Conservation (phyloP, 2,797 vertebrate genomes). For the Alfaro cultratus region DNA sequence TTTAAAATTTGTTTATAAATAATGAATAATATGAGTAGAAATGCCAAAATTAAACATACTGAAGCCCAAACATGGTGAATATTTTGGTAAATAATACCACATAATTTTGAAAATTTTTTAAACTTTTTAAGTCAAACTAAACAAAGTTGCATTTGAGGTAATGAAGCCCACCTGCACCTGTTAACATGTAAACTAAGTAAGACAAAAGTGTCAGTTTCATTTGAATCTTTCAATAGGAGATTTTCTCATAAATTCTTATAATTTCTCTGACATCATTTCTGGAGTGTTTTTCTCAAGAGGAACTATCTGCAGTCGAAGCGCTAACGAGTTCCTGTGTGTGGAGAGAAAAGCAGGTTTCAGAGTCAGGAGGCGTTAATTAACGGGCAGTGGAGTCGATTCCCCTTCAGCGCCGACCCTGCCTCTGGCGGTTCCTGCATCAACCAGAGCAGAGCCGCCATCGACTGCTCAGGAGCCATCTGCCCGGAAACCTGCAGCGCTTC, state of each 20-base stretch:
- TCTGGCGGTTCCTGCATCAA: slow-evolving; percentile 77
- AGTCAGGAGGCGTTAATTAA: slow-evolving; percentile 77
- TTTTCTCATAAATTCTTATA: background rate
- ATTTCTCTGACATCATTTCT: background rate
- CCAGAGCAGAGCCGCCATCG: slow-evolving; percentile 71
- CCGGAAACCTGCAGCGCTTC: slow-evolving; percentile 64
- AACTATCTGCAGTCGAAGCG: background rate
- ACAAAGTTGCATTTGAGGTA: background rate
- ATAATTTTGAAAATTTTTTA: background rate
- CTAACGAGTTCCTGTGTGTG: background rate
- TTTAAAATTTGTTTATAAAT: too few relatives aligned
- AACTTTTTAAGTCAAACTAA: background rate
- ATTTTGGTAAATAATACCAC: background rate
- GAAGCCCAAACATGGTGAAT: background rate
- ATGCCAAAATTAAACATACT: background rate
- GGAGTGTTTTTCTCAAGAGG: background rate
- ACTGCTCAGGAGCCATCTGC: slow-evolving; percentile 62
- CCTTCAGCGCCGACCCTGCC: slow-evolving; percentile 73
- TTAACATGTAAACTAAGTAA: background rate
- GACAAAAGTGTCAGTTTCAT: background rate
- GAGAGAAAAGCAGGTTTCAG: slow-evolving; percentile 19
- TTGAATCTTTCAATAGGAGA: background rate
- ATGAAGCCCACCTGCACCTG: background rate
- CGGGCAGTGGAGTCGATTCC: slow-evolving; percentile 76
- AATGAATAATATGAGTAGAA: too few relatives aligned